These are phyloP conservation scores for Ceratosolen solmsi DNA, from an alignment of 1,140 invertebrate species.

Conservation along the genomic window DNA sequence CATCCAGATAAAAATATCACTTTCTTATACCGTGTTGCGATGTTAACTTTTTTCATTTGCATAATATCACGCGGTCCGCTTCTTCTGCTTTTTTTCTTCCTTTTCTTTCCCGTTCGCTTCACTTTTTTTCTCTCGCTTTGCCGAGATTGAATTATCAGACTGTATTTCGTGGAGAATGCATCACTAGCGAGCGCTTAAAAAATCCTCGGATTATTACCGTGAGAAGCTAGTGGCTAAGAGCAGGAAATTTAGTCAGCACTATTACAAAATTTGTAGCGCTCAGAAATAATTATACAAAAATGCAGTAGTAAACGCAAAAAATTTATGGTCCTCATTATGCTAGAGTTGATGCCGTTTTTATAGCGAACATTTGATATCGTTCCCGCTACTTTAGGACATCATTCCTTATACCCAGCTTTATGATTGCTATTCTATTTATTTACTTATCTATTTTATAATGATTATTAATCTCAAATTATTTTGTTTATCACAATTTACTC, in stretches of 20 bases:
- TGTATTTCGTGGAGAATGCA: background rate
- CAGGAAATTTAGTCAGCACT: background rate
- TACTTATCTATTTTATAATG: background rate
- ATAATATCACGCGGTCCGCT: slow-evolving; percentile 28
- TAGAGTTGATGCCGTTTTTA: background rate
- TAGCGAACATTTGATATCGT: background rate
- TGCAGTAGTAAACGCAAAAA: background rate
- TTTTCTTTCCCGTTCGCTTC: background rate
- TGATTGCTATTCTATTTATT: background rate
- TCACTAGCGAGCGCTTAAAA: background rate
- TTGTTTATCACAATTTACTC: no score
- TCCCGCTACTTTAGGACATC: background rate
- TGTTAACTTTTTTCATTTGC: slow-evolving; percentile 34
- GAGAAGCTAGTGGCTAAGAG: background rate
- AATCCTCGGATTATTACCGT: background rate
- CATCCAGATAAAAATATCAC: slow-evolving; percentile 26
- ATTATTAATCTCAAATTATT: background rate
- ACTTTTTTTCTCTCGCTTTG: background rate
- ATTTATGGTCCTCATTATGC: background rate
- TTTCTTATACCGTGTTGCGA: background rate
- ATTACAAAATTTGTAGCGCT: background rate
- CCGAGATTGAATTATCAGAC: slow-evolving; percentile 5
- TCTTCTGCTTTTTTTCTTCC: no score
- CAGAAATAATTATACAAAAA: background rate
- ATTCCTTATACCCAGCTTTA: background rate